These are phyloP conservation scores for Acanthisitta chloris DNA, from an alignment of 2,113 vertebrate species.

Conservation along the genomic window DNA sequence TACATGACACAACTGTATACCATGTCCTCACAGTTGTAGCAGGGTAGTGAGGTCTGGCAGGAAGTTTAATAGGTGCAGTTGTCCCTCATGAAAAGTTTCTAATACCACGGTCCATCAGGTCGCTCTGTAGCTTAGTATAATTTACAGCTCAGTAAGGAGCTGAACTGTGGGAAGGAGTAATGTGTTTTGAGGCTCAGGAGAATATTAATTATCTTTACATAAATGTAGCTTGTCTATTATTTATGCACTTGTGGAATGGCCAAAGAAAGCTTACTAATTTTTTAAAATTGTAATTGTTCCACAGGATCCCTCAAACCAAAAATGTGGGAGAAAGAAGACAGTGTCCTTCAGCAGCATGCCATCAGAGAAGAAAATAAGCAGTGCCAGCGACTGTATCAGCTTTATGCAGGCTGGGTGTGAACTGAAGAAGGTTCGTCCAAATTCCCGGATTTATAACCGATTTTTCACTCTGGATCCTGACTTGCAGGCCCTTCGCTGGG, in stretches of 20 bases:
- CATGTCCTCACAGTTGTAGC: neutral
- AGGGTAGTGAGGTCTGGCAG: neutral
- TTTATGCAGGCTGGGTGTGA: slow-evolving; percentile 99
- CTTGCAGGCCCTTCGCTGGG: slow-evolving; percentile 93
- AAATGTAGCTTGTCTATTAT: neutral
- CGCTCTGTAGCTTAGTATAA: neutral
- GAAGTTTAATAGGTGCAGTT: neutral
- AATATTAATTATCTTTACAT: neutral
- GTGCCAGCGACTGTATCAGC: slow-evolving; percentile 91
- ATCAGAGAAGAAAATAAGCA: slow-evolving; percentile 97
- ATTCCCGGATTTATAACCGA: slow-evolving; percentile 91
- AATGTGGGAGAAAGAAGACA: slow-evolving; percentile 92
- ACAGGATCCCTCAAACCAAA: slow-evolving; percentile 92
- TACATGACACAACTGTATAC: accelerated
- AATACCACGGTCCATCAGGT: neutral
- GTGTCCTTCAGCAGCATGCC: slow-evolving; percentile 99
- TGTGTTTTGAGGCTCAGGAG: neutral
- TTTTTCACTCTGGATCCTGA: slow-evolving; percentile 94
- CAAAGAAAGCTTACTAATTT: neutral
- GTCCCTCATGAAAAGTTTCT: neutral
- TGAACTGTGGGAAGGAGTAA: neutral
- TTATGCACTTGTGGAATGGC: neutral
- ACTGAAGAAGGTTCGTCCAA: slow-evolving; percentile 94
- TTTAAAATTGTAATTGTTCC: neutral
- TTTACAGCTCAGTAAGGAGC: neutral